These are phyloP conservation scores for Lepeophtheirus nordmannii DNA, from an alignment of 2,888 invertebrate genomes.

Conservation along the genomic window DNA sequence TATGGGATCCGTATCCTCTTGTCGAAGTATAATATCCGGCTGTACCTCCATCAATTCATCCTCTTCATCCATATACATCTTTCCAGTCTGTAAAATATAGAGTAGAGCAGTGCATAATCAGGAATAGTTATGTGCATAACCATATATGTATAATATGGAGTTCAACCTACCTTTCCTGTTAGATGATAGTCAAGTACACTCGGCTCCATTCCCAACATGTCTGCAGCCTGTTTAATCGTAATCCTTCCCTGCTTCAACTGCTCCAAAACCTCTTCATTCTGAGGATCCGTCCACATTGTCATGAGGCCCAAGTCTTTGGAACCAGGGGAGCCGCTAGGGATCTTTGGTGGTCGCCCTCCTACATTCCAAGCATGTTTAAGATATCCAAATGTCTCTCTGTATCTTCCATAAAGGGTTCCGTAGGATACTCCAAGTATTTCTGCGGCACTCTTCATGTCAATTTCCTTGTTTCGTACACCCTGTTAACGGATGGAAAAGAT, in stretches of 20 bases:
- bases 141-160: no score
- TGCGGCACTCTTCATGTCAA: slow-evolving; percentile 84
- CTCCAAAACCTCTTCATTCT: slow-evolving; percentile 2
- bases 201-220: slow-evolving; percentile 18
- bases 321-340: not conserved
- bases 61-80: not conserved
- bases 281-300: not conserved
- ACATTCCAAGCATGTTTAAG: slow-evolving; percentile 22
- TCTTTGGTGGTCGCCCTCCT: slow-evolving; percentile 4
- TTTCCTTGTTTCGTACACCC: slow-evolving; percentile 65
- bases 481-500: slow-evolving; percentile 12
- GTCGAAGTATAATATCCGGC: not conserved
- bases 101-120: no score
- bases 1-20: no score
- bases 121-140: no score
- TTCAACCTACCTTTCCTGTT: slow-evolving; percentile 7
- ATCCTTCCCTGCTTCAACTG: slow-evolving; percentile 11
- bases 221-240: slow-evolving; percentile 19
- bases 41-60: slow-evolving; percentile 2
- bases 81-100: no score
- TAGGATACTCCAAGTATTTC: slow-evolving; percentile 77
- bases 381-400: slow-evolving; percentile 34
- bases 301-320: not conserved
- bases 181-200: slow-evolving; percentile 18
- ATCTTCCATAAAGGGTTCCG: slow-evolving; percentile 73